Conservation (phyloP, 1,140 invertebrate genomes). For the Globodera ellingtonae region DNA sequence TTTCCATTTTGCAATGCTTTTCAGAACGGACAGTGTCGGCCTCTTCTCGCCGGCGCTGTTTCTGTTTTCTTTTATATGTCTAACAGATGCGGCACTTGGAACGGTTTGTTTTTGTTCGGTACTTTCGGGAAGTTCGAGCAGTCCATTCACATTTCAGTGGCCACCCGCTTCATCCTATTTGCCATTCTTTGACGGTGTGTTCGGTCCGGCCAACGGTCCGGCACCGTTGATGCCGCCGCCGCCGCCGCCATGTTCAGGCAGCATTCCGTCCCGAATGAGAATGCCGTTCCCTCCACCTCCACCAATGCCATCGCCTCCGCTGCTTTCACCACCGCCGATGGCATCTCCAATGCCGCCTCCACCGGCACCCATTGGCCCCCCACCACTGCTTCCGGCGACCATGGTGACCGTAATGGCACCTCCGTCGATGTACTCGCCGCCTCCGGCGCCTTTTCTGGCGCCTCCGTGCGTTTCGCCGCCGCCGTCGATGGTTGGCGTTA, state of each 20-base stretch:
- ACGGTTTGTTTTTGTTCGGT: slow-evolving; percentile 1
- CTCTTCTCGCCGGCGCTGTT: not conserved
- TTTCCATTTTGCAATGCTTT: not conserved
- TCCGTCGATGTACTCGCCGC: not conserved
- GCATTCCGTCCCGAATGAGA: not conserved
- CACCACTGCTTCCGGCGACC: not conserved
- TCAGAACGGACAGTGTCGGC: not conserved
- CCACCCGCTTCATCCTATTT: slow-evolving; percentile 19
- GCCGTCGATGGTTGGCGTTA: not conserved
- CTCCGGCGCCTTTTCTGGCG: not conserved
- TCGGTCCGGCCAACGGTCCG: not conserved
- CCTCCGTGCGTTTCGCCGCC: not conserved
- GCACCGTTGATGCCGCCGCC: not conserved
- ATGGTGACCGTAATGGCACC: not conserved
- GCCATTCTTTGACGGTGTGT: slow-evolving; percentile 16
- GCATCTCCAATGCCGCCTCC: not conserved
- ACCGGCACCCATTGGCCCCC: not conserved
- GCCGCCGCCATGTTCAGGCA: not conserved
- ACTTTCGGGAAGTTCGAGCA: not conserved
- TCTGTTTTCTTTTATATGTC: not conserved
- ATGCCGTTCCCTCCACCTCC: not conserved
- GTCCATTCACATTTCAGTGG: not conserved
- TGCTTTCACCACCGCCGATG: not conserved
- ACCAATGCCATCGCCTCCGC: not conserved
- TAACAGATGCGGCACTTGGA: slow-evolving; percentile 8